Percentiles rank a stretch among this genome's conserved stretches.
phyloP scores from a whole-genome alignment of 2,797 vertebrate genomes.

The Parotocinclus haroldoi region DNA sequence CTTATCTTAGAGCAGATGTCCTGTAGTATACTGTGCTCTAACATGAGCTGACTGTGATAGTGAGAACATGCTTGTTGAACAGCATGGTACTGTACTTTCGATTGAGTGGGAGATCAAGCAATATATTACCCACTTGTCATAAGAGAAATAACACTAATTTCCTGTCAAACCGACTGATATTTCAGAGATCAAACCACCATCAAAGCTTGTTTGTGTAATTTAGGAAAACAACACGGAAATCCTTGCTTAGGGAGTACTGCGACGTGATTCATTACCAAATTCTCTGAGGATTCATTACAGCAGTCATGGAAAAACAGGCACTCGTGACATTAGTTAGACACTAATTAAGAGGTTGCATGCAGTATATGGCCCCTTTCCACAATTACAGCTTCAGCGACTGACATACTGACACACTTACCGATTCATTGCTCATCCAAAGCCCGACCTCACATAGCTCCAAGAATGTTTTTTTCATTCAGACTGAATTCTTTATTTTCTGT shows the following conservation, averaged over 20 bases:
- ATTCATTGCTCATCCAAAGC: conserved; percentile 16
- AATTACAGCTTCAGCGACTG: conserved; percentile 14
- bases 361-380: not conserved
- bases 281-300: not conserved
- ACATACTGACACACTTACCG: conserved; percentile 42
- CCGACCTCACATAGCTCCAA: not conserved
- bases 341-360: not conserved
- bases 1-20: no score
- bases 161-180: no score
- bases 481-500: conserved; percentile 5
- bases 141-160: no score
- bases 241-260: not conserved
- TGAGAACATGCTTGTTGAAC: no score
- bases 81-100: no score
- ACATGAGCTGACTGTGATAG: no score
- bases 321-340: conserved; percentile 1
- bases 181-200: no score
- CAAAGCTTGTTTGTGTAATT: no score
- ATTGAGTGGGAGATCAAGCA: no score
- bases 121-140: no score
- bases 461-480: conserved; percentile 5
- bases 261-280: not conserved
- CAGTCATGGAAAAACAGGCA: not conserved
- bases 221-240: not conserved
- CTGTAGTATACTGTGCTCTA: not conserved